These are phyloP conservation scores for Dermochelys coriacea DNA, from an alignment of 2,797 vertebrate species.

Conservation along the genomic window DNA sequence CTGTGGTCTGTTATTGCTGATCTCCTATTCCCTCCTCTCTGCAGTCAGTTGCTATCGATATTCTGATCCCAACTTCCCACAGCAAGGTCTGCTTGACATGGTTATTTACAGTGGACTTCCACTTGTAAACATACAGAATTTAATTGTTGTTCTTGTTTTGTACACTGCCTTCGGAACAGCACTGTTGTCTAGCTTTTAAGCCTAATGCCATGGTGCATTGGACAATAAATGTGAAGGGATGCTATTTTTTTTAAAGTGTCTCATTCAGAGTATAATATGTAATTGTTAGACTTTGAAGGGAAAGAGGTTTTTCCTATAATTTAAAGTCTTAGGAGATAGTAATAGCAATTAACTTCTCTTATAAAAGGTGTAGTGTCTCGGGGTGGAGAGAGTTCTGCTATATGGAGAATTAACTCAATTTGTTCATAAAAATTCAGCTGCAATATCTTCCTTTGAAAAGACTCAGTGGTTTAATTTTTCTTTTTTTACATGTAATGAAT, in stretches of 20 bases:
- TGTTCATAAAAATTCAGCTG: conserved; percentile 6
- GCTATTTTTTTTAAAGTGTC: neutral
- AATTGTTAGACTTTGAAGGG: conserved; percentile 34
- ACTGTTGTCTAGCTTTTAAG: conserved; percentile 46
- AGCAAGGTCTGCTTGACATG: conserved; percentile 46
- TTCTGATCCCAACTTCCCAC: conserved; percentile 38
- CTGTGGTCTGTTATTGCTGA: neutral
- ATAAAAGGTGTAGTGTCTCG: neutral
- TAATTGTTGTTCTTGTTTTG: conserved; percentile 66
- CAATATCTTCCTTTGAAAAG: neutral
- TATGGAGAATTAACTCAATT: neutral
- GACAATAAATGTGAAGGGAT: conserved; percentile 28
- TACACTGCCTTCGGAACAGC: conserved; percentile 19
- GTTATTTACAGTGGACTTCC: conserved; percentile 68
- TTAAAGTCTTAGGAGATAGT: conserved; percentile 12
- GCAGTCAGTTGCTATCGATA: conserved; percentile 7
- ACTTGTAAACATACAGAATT: conserved; percentile 55
- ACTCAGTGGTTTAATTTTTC: neutral
- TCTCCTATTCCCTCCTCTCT: neutral
- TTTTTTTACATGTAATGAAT: neutral
- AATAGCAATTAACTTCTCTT: neutral
- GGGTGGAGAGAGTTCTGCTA: neutral
- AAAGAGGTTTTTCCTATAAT: conserved; percentile 21
- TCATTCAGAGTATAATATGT: conserved; percentile 4
- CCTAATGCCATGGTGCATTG: conserved; percentile 14